Percentiles rank a stretch among this genome's conserved stretches.
phyloP scores from a whole-genome alignment of 2,113 vertebrate genomes.

The Phalacrocorax aristotelis region DNA sequence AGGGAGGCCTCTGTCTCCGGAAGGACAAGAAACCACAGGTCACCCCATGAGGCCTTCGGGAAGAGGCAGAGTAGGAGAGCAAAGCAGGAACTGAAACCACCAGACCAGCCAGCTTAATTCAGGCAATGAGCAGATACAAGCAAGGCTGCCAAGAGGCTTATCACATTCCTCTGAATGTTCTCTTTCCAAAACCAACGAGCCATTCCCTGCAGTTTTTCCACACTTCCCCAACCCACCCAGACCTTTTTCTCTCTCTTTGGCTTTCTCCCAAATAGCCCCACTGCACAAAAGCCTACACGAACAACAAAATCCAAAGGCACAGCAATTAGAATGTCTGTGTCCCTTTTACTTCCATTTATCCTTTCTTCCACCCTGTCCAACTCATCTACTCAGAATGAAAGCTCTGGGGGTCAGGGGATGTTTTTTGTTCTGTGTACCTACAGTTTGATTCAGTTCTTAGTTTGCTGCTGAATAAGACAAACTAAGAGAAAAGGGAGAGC shows the following conservation, averaged over 20 bases:
- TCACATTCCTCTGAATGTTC: neutral
- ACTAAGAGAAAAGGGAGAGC: neutral
- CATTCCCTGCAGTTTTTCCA: neutral
- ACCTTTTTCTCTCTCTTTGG: neutral
- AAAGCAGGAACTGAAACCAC: constrained; percentile 20
- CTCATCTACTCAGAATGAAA: neutral
- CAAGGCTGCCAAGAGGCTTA: neutral
- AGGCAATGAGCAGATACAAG: neutral
- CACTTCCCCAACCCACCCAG: neutral
- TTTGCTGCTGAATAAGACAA: neutral
- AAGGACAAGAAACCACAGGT: neutral
- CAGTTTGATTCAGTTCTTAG: neutral
- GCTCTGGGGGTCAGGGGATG: neutral
- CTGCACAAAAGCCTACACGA: neutral
- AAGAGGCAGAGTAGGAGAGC: neutral
- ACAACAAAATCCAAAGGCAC: neutral
- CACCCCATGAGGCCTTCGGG: neutral
- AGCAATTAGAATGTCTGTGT: neutral
- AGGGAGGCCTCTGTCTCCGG: neutral
- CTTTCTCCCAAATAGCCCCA: neutral
- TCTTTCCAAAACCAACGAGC: neutral
- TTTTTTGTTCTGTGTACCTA: neutral
- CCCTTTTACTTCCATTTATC: neutral
- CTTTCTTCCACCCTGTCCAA: neutral
- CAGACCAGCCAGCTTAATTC: neutral